Percentiles rank a stretch among this genome's conserved stretches.
phyloP scores from a whole-genome alignment of 2,888 invertebrate genomes.

The Nemurella pictetii region DNA sequence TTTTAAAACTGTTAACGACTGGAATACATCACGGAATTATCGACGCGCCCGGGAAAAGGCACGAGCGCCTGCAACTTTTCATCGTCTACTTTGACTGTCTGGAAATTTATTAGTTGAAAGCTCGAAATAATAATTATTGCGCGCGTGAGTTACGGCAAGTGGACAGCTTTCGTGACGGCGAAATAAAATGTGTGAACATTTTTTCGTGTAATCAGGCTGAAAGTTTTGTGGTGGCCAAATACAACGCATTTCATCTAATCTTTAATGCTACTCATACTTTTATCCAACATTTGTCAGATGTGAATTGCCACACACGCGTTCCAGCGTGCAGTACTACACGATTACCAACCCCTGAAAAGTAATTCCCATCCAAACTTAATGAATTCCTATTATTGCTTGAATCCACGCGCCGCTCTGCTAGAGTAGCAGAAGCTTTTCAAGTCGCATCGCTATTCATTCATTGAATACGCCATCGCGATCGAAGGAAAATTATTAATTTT shows the following conservation, averaged over 20 bases:
- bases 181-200: neutral
- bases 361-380: too few species aligned
- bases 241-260: neutral
- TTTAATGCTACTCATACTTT: neutral
- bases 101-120: neutral
- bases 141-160: neutral
- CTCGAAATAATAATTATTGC: neutral
- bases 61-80: too few species aligned
- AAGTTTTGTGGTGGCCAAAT: neutral
- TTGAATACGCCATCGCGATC: neutral
- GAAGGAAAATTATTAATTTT: neutral
- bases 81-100: neutral
- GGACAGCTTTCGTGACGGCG: neutral
- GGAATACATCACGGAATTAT: slow-evolving; percentile 27
- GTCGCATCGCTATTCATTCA: neutral
- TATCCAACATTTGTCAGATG: neutral
- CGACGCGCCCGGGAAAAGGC: neutral
- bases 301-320: neutral
- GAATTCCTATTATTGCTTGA: too few species aligned
- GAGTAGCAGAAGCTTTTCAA: too few species aligned
- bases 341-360: too few species aligned
- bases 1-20: slow-evolving; percentile 28
- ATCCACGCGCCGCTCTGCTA: too few species aligned
- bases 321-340: neutral
- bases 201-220: neutral